Base-by-base conservation (phyloP, 23 tunicate genomes). In the Corella eumyota region DNA sequence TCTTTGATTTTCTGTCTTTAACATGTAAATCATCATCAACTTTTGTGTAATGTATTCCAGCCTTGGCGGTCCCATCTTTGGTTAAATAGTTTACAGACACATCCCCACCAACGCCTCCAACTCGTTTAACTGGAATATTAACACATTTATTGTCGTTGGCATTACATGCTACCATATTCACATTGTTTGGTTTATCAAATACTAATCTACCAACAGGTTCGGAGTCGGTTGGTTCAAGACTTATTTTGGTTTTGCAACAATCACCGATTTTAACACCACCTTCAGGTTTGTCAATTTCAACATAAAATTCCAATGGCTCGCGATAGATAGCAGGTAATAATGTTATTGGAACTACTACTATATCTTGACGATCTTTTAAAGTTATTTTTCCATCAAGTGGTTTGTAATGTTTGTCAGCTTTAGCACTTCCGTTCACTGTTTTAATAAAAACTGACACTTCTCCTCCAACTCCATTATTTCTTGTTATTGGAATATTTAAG, bases 401-500 rank as follows among this genome's bases (percentile, higher is more conserved):
- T 5, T 22, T 19, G 34, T 66, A 75, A 44, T 75, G 72, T 4
- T 21, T 36, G 24, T 61, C 73, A 29, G 81, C 67, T 28, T 28
- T 57, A 0, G 81, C 60, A 32, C 33, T 26, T 19, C 60, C 60
- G 23, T 54, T 34, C 25, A 54, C 6, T 21, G 60, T 54, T 2
- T 54, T 24, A n/a, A n/a, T n/a, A n/a, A n/a, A n/a, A n/a, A n/a
- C n/a, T n/a, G n/a, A n/a, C n/a, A 54, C 45, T 11, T 69, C 74
- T 19, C 74, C 74, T 25, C 64, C 74, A 32, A 56, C 33, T 6
- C 74, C 74, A 69, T 69, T 36, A 7, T 56, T 34, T 55, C 74
- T 53, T 22, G 3, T 27, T 6, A 69, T 36, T 25, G 74, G 64
- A 1, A 69, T 56, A 15, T 6, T 69, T 30, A 69, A 34, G n/a